Conservation (phyloP, 2,113 vertebrate genomes). For the Microcebus ravelobensis region DNA sequence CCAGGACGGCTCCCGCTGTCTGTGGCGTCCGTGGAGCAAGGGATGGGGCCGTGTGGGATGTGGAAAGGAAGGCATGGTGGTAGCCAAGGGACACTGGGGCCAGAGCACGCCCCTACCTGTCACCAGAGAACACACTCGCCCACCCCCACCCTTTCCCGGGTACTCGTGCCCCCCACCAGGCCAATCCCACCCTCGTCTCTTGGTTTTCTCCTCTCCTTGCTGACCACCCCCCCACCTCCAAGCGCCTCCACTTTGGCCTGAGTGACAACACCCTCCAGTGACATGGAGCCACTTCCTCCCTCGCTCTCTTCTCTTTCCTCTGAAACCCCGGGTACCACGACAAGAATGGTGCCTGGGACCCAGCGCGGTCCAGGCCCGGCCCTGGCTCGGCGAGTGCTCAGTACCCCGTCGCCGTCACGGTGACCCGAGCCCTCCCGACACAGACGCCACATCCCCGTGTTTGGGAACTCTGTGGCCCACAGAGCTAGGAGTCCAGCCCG, state of each 20-base stretch:
- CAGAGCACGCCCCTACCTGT: not conserved
- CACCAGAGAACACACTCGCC: not conserved
- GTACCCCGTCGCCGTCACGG: fast-evolving
- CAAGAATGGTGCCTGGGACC: fast-evolving
- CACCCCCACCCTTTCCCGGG: not conserved
- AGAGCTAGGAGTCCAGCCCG: not conserved
- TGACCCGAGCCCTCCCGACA: fast-evolving
- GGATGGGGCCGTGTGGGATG: not conserved
- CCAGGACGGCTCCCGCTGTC: not conserved
- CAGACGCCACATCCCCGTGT: not conserved
- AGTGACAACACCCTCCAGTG: not conserved
- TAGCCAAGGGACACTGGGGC: too few species aligned
- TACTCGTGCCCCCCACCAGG: fast-evolving
- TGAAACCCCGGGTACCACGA: not conserved
- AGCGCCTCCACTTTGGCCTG: not conserved
- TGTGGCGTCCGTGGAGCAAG: not conserved
- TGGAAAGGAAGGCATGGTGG: not conserved
- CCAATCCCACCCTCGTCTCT: not conserved
- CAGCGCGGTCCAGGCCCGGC: fast-evolving
- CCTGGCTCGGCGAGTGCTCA: not conserved
- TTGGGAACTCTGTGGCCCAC: not conserved
- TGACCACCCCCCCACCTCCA: not conserved
- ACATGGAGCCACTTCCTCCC: too few species aligned
- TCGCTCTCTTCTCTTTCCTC: not conserved
- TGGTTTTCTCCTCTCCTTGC: not conserved